Evolutionary conservation across 2,113 vertebrate genomes (phyloP), one percentile per base, ranked within the genome.

Genomic region (Protobothrops mucrosquamatus): DNA sequence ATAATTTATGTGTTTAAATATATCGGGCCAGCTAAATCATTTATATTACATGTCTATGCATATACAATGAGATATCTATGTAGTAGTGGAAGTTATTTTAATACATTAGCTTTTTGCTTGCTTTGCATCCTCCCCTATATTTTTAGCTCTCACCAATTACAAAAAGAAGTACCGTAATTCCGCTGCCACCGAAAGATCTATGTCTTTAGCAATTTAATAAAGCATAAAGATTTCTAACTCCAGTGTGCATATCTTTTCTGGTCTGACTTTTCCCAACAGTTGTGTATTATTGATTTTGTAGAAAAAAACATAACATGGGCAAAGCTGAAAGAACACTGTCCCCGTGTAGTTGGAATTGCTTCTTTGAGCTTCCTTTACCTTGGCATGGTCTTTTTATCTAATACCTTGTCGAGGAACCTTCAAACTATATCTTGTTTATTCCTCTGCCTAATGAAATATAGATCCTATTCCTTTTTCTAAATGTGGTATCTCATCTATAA

Each of bases 331-430:
- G 59, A 85, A 10, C 43, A 1, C 6, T 0, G 20, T 94, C 95
- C 96, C 94, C 43, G 12, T 12, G 46, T 94, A 93, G 93, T 94
- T 88, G 88, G 94, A 95, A 95, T 96, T 96, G 93, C 94, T 96
- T 96, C 95, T 93, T 94, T 61, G 3, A 7, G 92, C 85, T 92
- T 88, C 90, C 89, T 93, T 52, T 1, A 43, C 43, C 56, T 87
- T 46, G 29, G 56, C 88, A 64, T 6, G 24, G 69, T 91, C 95
- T 95, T 95, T 95, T 95, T 95, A 95, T 96, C 94, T 94, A 95
- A 95, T 96, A 90, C 56, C 93, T 94, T 86, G 88, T 57, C 14
- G 0, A 26, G 0, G 2, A 11, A 0, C 51, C 59, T 24, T 26
- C 0, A 0, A 15, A 52, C 15, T 85, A 93, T 57, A 89, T 43